Evolutionary conservation across 1,140 invertebrate species (phyloP).

Genomic region (Drosophila saltans): DNA sequence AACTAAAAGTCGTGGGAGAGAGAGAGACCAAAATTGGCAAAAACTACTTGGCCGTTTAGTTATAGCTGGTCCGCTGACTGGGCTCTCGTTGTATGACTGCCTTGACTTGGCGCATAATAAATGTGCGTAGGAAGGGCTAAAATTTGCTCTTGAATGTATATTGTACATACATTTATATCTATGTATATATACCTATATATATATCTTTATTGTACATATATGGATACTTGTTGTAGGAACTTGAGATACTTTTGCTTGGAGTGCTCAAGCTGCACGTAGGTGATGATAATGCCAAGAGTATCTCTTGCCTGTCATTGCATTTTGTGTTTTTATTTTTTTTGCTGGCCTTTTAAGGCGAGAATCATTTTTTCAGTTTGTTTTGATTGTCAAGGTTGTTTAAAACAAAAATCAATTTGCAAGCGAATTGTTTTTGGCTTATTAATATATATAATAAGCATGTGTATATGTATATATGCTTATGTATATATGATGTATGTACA

Average conservation of each 20-base stretch:
- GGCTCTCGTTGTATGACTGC: not conserved
- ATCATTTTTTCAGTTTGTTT: conserved; percentile 52
- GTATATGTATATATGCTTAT: too few relatives aligned
- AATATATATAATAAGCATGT: not conserved
- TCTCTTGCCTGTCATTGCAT: conserved; percentile 26
- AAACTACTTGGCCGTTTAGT: conserved; percentile 44
- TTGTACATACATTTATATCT: not conserved
- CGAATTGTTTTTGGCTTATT: conserved; percentile 27
- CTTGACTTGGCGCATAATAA: conserved; percentile 37
- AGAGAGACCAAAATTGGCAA: conserved; percentile 76
- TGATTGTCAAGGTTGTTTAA: conserved; percentile 76
- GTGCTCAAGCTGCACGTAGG: conserved; percentile 41
- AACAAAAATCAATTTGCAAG: conserved; percentile 68
- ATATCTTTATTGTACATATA: conserved; percentile 8
- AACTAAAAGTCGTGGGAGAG: conserved; percentile 71
- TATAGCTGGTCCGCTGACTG: conserved; percentile 28
- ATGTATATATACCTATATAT: conserved; percentile 34
- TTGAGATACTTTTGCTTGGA: conserved; percentile 6
- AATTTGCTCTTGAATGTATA: conserved; percentile 29
- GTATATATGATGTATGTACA: not conserved
- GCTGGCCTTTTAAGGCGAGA: conserved; percentile 67
- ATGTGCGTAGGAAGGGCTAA: conserved; percentile 49
- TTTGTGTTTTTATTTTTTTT: conserved; percentile 10
- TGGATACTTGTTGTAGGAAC: conserved; percentile 20
- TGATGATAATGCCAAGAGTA: conserved; percentile 50